Evolutionary conservation across 1,140 invertebrate species (phyloP).

Genomic region (Ectropis grisescens): DNA sequence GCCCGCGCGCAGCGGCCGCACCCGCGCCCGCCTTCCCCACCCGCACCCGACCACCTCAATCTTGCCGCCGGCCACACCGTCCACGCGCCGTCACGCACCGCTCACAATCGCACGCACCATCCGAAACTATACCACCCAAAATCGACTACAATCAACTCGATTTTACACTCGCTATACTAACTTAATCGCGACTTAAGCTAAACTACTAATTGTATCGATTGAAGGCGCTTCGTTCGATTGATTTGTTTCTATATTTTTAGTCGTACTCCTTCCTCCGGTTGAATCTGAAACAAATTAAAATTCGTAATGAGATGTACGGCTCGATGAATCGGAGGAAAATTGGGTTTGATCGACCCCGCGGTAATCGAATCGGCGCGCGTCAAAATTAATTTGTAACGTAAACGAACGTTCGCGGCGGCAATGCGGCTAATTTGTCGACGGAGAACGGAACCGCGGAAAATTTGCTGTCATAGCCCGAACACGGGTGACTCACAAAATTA

Average conservation of each 20-base stretch:
- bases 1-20: slow-evolving; percentile 49
- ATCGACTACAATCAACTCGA: slow-evolving; percentile 4
- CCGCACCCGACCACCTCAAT: slow-evolving; percentile 60
- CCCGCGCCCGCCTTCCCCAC: slow-evolving; percentile 57
- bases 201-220: slow-evolving; percentile 36
- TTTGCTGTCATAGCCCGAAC: too few relatives aligned
- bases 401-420: too few relatives aligned
- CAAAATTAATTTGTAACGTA: too few relatives aligned
- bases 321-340: slow-evolving; percentile 13
- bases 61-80: slow-evolving; percentile 28
- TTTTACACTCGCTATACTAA: slow-evolving; percentile 23
- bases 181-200: slow-evolving; percentile 34
- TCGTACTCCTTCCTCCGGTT: slow-evolving; percentile 15
- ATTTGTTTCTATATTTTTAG: slow-evolving; percentile 19
- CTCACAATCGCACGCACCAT: slow-evolving; percentile 13
- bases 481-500: too few relatives aligned
- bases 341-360: slow-evolving; percentile 18
- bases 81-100: slow-evolving; percentile 12
- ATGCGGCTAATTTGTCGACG: too few relatives aligned
- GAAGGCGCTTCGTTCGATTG: slow-evolving; percentile 49
- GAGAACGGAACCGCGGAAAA: too few relatives aligned
- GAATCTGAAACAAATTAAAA: slow-evolving; percentile 42
- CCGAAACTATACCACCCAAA: slow-evolving; percentile 1
- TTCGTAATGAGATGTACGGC: slow-evolving; percentile 14
- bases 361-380: slow-evolving; percentile 7